phyloP scores from a whole-genome alignment of 2,797 vertebrate species.

The Serranus cabrilla region DNA sequence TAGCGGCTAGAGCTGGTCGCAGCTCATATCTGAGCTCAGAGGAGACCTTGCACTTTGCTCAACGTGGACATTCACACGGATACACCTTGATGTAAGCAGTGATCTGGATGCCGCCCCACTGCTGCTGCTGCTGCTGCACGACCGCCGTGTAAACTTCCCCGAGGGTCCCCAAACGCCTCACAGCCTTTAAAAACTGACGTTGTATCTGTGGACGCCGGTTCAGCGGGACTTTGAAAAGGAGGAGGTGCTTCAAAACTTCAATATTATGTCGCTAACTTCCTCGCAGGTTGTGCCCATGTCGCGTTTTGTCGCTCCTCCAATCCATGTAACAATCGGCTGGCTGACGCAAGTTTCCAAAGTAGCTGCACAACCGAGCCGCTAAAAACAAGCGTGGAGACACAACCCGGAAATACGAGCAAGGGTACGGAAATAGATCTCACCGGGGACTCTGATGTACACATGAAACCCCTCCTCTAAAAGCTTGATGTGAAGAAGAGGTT shows the following conservation, averaged over 20 bases:
- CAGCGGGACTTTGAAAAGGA: neutral
- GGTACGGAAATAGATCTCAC: conserved; percentile 32
- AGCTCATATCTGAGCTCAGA: conserved; percentile 66
- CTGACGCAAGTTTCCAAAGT: conserved; percentile 64
- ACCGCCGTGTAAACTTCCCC: neutral
- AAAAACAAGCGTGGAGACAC: neutral
- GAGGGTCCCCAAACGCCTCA: neutral
- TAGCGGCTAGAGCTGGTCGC: conserved; percentile 34
- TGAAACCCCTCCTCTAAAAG: neutral
- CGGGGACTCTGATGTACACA: no score
- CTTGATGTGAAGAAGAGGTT: neutral
- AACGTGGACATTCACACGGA: conserved; percentile 51
- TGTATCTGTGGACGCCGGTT: neutral
- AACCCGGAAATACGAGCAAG: conserved; percentile 47
- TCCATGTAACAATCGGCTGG: neutral
- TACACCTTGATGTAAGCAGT: conserved; percentile 15
- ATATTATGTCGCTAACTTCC: neutral
- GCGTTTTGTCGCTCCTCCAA: neutral
- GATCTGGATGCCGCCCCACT: conserved; percentile 6
- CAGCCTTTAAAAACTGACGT: neutral
- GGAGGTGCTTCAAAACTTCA: conserved; percentile 10
- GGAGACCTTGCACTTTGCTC: conserved; percentile 80
- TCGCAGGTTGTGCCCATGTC: neutral
- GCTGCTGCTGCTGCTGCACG: neutral
- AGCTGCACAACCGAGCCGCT: conserved; percentile 1